phyloP scores from a whole-genome alignment of 2,797 vertebrate genomes.

The Amblyopsis hoosieri region DNA sequence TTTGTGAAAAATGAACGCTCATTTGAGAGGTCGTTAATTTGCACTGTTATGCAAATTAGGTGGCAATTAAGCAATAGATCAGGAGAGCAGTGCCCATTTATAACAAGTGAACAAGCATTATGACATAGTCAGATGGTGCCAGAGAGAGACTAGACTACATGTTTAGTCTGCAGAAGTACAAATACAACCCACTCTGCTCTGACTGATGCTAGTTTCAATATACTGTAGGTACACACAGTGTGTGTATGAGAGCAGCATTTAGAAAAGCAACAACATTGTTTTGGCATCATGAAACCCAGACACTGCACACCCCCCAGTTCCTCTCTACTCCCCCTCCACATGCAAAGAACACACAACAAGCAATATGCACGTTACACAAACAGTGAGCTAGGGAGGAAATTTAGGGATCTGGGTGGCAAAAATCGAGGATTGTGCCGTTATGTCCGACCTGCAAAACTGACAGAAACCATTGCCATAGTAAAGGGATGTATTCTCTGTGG shows the following conservation, averaged over 20 bases:
- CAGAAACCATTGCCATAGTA: too few species aligned
- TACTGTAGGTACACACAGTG: conserved; percentile 10
- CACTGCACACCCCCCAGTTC: too few species aligned
- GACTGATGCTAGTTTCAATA: conserved; percentile 1
- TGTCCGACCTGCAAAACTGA: too few species aligned
- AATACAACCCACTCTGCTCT: conserved; percentile 30
- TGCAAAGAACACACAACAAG: not conserved
- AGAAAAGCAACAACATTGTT: too few species aligned
- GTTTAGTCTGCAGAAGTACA: conserved; percentile 46
- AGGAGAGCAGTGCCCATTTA: conserved; percentile 84
- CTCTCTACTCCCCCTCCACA: not conserved
- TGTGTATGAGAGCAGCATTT: too few species aligned
- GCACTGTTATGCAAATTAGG: conserved; percentile 89
- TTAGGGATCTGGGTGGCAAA: too few species aligned
- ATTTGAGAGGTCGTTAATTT: conserved; percentile 89
- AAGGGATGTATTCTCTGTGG: too few species aligned
- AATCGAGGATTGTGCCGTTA: too few species aligned
- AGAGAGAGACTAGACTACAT: conserved; percentile 58
- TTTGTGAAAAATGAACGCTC: conserved; percentile 89
- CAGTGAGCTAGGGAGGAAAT: too few species aligned
- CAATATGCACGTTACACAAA: too few species aligned
- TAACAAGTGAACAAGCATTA: conserved; percentile 83
- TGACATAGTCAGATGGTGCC: conserved; percentile 81
- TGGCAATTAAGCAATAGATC: conserved; percentile 88
- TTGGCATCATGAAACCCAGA: too few species aligned